These are phyloP conservation scores for Temnothorax nylanderi DNA, from an alignment of 1,140 invertebrate species.

Conservation along the genomic window DNA sequence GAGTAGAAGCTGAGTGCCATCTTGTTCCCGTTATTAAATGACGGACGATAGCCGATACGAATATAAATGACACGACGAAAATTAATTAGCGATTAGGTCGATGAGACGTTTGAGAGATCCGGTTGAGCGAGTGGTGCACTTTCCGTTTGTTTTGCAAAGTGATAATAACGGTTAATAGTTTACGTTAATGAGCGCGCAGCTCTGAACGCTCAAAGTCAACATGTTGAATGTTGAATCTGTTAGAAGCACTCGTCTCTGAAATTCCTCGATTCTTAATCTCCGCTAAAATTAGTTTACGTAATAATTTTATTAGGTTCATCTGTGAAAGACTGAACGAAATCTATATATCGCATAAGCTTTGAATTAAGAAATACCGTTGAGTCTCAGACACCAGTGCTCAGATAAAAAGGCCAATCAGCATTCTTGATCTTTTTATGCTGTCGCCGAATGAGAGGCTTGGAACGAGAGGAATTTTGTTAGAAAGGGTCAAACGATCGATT, in stretches of 20 bases:
- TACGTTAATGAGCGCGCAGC: background rate
- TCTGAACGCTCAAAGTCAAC: background rate
- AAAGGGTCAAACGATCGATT: slow-evolving; percentile 25
- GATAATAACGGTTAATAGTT: slow-evolving; percentile 25
- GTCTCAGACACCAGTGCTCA: background rate
- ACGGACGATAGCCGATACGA: slow-evolving; percentile 38
- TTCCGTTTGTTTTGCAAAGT: slow-evolving; percentile 21
- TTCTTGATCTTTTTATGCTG: slow-evolving; percentile 2
- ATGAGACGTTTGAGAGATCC: slow-evolving; percentile 5
- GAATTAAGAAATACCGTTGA: slow-evolving; percentile 1
- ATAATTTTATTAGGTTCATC: background rate
- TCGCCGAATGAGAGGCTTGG: background rate
- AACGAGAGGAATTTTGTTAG: slow-evolving; percentile 25
- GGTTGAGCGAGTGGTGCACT: background rate
- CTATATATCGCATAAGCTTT: background rate
- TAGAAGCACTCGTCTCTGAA: background rate
- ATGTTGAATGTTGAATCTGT: background rate
- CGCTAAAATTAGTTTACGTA: background rate
- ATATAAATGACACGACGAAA: slow-evolving; percentile 19
- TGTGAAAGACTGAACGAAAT: background rate
- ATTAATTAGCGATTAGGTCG: slow-evolving; percentile 25
- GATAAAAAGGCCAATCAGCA: background rate
- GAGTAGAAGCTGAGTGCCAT: slow-evolving; percentile 10
- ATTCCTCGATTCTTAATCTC: background rate
- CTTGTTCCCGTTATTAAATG: slow-evolving; percentile 57